Conservation (phyloP, 1,140 invertebrate species). For the Phenacoccus solenopsis region DNA sequence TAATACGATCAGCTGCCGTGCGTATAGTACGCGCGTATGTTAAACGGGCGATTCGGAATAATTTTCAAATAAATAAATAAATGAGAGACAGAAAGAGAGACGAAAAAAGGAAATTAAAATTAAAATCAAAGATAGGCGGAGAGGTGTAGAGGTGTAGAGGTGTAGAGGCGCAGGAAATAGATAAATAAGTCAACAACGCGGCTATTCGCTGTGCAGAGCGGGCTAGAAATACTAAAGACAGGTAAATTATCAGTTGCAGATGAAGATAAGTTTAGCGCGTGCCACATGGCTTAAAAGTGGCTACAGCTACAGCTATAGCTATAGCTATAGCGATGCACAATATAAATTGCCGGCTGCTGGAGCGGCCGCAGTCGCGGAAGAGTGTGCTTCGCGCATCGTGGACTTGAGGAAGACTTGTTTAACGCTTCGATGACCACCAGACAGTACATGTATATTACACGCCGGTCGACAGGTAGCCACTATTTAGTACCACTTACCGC, state of each 20-base stretch:
- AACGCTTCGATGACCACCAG: background rate
- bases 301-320: too few species aligned
- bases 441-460: constrained; percentile 2
- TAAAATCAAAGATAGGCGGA: background rate
- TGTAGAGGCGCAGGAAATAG: background rate
- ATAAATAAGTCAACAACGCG: background rate
- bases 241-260: background rate
- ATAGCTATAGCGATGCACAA: too few species aligned
- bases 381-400: background rate
- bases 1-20: too few species aligned
- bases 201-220: background rate
- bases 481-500: background rate
- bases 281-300: background rate
- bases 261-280: constrained; percentile 1
- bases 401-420: constrained; percentile 1
- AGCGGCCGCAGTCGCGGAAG: background rate
- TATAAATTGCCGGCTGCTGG: background rate
- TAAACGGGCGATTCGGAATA: too few species aligned
- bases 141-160: background rate
- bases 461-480: background rate
- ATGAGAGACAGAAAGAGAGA: too few species aligned
- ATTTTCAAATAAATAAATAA: too few species aligned
- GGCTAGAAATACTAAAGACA: background rate
- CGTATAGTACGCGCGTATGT: too few species aligned
- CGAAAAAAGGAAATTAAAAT: too few species aligned